Percentiles rank a stretch among this genome's conserved stretches.
These are phyloP conservation scores for Gambusia yucatana DNA, from an alignment of 2,797 vertebrate species.

Conservation along the genomic window DNA sequence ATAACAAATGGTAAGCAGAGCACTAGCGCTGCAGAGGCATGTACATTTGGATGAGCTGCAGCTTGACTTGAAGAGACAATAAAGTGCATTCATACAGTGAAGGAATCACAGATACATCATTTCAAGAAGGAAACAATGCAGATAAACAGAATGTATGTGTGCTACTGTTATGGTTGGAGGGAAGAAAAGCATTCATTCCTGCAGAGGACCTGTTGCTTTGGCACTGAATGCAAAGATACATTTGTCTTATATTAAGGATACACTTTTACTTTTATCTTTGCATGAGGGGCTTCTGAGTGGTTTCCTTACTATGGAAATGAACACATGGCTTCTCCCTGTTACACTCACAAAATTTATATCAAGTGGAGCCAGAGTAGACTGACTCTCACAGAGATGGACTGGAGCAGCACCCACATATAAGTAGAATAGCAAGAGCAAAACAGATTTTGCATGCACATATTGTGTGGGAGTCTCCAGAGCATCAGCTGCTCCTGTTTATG, in stretches of 20 bases:
- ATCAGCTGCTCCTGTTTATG: not conserved
- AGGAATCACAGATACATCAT: not conserved
- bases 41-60: slow-evolving; percentile 6
- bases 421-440: not conserved
- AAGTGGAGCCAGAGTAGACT: not conserved
- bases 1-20: slow-evolving; percentile 75
- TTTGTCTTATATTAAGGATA: not conserved
- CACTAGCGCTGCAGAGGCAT: slow-evolving; percentile 29
- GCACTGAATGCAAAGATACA: not conserved
- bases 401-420: not conserved
- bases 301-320: not conserved
- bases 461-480: slow-evolving; percentile 3
- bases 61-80: not conserved
- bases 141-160: not conserved
- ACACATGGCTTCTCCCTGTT: not conserved
- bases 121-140: not conserved
- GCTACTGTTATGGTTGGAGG: not conserved
- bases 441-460: not conserved
- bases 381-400: not conserved
- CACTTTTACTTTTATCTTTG: not conserved
- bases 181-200: not conserved
- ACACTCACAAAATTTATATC: not conserved
- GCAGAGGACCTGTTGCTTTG: not conserved
- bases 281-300: not conserved
- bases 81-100: not conserved